Base-by-base conservation (phyloP, 2,888 invertebrate species). In the Drosophila phalerata region DNA sequence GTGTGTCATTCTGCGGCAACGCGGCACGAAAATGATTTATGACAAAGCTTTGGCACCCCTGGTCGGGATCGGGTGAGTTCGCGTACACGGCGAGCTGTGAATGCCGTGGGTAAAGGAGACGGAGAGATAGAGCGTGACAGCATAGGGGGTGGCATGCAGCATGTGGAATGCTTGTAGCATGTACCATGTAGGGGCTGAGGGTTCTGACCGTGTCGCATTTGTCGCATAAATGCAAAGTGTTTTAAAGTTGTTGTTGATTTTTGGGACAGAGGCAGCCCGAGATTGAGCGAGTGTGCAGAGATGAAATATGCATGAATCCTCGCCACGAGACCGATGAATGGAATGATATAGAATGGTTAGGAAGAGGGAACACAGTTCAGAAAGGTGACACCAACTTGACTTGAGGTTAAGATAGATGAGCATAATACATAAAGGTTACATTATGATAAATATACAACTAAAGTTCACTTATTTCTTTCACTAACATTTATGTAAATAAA, bases 1-100 rank as follows among this genome's bases (percentile, higher is more conserved):
- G 88, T 89, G 80, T 89, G 85, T 85, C 85, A 87, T 77, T 88
- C 80, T 85, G 88, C 63, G 89, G 89, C 88, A 89, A 72, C 69
- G 85, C 73, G 85, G 87, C 89, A 74, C 56, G 69, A 72, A 77
- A 87, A 87, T 85, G 89, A 85, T 85, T 85, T 85, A 85, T 85
- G 85, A 74, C 82, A 52, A 47, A 62, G 77, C 71, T 48, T 53
- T 69, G 56, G 47, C 42, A 34, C 53, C 65, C 68, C 75, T 56
- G 66, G 30, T 47, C 49, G 25, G 53, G 45, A 73, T 52, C 48
- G 47, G 51, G 30, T 47, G 22, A n/a, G 45, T 34, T 45, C 17
- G 30, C 15, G 53, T 53, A 40, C 42, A 55, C 42, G 47, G 37
- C 25, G 40, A 8, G 15, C 17, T n/a, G n/a, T 25, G 3, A 6